phyloP scores from a whole-genome alignment of 2,797 vertebrate genomes.

The Okamejei kenojei region DNA sequence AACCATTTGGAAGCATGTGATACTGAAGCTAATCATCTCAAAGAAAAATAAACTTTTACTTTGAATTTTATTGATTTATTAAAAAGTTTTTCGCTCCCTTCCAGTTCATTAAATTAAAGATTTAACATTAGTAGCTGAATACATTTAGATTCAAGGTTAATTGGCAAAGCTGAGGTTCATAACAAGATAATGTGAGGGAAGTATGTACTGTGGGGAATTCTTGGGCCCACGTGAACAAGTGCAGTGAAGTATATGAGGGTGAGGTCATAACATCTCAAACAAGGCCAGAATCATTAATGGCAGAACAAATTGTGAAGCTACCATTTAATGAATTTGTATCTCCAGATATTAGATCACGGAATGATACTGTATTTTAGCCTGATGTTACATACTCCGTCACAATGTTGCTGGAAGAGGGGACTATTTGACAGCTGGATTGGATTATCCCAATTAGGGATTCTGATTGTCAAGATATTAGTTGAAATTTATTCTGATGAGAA shows the following conservation, averaged over 20 bases:
- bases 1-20: background rate
- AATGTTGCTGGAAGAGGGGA: background rate
- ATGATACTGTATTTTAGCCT: background rate
- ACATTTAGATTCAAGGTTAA: background rate
- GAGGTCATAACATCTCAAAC: background rate
- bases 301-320: background rate
- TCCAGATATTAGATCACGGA: background rate
- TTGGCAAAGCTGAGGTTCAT: background rate
- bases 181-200: background rate
- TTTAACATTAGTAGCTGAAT: background rate
- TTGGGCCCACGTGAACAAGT: background rate
- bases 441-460: background rate
- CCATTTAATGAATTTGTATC: background rate
- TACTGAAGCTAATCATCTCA: background rate
- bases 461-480: background rate
- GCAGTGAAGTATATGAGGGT: background rate
- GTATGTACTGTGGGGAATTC: background rate
- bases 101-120: background rate
- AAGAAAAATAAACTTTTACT: background rate
- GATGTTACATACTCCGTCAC: background rate
- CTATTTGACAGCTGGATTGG: background rate
- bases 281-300: background rate
- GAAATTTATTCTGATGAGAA: background rate
- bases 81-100: background rate
- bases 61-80: slow-evolving; percentile 6